A percentile compares a stretch with the other conserved stretches of the same genome.
These are phyloP conservation scores for Phania funesta DNA, from an alignment of 2,888 invertebrate species.

Conservation along the genomic window DNA sequence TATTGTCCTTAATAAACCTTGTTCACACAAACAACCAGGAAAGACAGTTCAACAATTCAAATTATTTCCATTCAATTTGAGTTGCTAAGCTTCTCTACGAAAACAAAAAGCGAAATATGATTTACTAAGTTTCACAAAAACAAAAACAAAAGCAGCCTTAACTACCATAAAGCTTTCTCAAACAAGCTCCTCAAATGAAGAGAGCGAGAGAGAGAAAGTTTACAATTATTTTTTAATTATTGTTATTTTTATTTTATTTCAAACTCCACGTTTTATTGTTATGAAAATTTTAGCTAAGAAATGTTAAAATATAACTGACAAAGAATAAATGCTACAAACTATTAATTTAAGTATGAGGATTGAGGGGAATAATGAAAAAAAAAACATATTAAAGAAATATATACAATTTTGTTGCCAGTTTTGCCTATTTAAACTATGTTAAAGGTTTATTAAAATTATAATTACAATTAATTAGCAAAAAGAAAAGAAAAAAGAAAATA, in stretches of 20 bases:
- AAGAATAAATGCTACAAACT: slow-evolving; percentile 57
- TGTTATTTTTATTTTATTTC: slow-evolving; percentile 25
- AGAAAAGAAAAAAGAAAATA: slow-evolving; percentile 43
- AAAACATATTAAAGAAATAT: slow-evolving; percentile 46
- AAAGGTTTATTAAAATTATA: slow-evolving; percentile 72
- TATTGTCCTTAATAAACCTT: slow-evolving; percentile 22
- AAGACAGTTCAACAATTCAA: slow-evolving; percentile 12
- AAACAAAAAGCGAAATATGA: slow-evolving; percentile 32
- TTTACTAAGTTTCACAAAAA: slow-evolving; percentile 55
- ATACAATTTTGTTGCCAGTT: slow-evolving; percentile 73
- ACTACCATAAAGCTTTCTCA: slow-evolving; percentile 17
- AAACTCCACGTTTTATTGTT: slow-evolving; percentile 45
- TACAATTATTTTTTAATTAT: slow-evolving; percentile 44
- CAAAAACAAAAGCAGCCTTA: slow-evolving; percentile 61
- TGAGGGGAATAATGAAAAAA: neutral
- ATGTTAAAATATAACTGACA: slow-evolving; percentile 36
- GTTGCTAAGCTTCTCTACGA: slow-evolving; percentile 57
- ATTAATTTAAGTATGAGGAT: slow-evolving; percentile 56
- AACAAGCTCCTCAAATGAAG: neutral
- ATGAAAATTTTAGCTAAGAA: slow-evolving; percentile 56
- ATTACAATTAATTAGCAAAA: slow-evolving; percentile 58
- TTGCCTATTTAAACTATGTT: slow-evolving; percentile 80
- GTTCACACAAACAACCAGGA: slow-evolving; percentile 2
- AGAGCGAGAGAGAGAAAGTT: slow-evolving; percentile 4
- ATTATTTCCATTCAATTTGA: slow-evolving; percentile 40